These are phyloP conservation scores for Drepana falcataria DNA, from an alignment of 2,888 invertebrate genomes.

Conservation along the genomic window DNA sequence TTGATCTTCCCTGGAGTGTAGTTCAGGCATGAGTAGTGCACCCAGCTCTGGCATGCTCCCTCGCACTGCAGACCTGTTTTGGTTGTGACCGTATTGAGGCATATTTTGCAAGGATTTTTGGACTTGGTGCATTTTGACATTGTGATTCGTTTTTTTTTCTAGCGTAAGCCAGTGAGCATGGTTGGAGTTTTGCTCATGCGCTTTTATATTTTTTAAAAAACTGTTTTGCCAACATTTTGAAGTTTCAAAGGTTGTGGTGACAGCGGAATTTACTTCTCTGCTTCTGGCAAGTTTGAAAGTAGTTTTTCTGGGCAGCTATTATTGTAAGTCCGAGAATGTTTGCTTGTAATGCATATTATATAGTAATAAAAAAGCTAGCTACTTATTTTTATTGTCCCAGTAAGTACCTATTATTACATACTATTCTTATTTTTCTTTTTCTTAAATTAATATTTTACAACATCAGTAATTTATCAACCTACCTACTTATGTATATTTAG, in stretches of 20 bases:
- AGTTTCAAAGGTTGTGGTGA: neutral
- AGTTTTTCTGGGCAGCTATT: neutral
- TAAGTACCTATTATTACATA: no score
- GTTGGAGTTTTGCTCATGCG: neutral
- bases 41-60: conserved; percentile 57
- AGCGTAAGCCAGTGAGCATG: conserved; percentile 5
- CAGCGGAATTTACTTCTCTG: neutral
- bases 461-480: no score
- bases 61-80: conserved; percentile 57
- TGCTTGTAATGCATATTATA: no score
- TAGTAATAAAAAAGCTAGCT: no score
- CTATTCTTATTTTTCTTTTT: no score
- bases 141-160: conserved; percentile 14
- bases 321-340: no score
- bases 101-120: conserved; percentile 63
- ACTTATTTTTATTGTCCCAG: no score
- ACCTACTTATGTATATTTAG: no score
- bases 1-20: conserved; percentile 60
- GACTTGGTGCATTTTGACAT: conserved; percentile 47
- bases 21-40: conserved; percentile 56
- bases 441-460: no score
- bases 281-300: neutral
- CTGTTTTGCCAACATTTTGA: neutral
- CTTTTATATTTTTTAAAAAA: neutral
- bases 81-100: conserved; percentile 40